A percentile compares a stretch with the other conserved stretches of the same genome.
Evolutionary conservation across 2,797 vertebrate genomes (phyloP).

Genomic region (Bufotes viridis): DNA sequence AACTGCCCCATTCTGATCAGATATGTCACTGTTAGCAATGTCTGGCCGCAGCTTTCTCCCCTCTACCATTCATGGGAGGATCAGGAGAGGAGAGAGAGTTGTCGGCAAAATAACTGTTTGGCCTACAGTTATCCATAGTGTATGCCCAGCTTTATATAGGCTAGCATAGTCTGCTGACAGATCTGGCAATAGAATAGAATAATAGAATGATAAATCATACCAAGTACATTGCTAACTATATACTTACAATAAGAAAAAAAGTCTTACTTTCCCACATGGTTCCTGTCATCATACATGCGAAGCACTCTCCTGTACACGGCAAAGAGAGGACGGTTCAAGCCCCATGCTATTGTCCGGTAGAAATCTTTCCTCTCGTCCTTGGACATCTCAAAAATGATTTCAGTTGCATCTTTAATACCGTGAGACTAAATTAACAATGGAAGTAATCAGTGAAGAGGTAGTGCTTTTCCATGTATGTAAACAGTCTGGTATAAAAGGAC

Average conservation of each 20-base stretch:
- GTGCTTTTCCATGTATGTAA: neutral
- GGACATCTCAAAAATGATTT: slow-evolving; percentile 99
- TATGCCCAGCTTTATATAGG: too few species aligned
- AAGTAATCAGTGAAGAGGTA: neutral
- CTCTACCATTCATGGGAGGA: too few species aligned
- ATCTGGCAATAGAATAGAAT: neutral
- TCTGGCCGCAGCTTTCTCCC: too few species aligned
- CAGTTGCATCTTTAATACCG: slow-evolving; percentile 94
- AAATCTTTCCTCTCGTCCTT: slow-evolving; percentile 99
- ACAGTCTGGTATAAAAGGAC: too few species aligned
- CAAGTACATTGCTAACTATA: neutral
- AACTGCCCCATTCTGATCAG: too few species aligned
- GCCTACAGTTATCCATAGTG: too few species aligned
- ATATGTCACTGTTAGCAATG: too few species aligned
- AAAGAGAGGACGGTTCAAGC: slow-evolving; percentile 94
- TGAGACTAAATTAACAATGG: slow-evolving; percentile 78
- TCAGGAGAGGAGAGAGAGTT: too few species aligned
- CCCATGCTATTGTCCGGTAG: slow-evolving; percentile 96
- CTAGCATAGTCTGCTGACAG: too few species aligned
- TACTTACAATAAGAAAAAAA: slow-evolving; percentile 14
- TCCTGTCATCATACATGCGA: slow-evolving; percentile 98
- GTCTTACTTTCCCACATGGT: slow-evolving; percentile 98
- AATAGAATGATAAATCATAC: neutral
- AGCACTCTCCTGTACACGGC: slow-evolving; percentile 97
- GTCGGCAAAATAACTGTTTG: too few species aligned